These are phyloP conservation scores for Saccostrea glomerata DNA, from an alignment of 1,140 invertebrate genomes.

Conservation along the genomic window DNA sequence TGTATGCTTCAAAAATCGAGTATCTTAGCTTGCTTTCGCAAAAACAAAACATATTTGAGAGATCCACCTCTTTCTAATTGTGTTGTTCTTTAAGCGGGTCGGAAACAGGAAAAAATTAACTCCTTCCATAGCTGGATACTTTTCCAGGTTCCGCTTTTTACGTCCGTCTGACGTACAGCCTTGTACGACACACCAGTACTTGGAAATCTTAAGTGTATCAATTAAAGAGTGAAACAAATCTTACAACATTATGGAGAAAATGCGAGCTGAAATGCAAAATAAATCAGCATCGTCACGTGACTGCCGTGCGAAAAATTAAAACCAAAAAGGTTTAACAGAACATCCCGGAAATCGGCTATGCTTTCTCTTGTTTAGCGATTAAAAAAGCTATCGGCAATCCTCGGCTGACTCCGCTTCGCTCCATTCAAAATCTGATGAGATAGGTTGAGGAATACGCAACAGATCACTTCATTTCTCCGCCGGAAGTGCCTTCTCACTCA, in stretches of 20 bases:
- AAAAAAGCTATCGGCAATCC: too few species aligned
- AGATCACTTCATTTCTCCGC: too few species aligned
- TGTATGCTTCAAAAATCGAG: not conserved
- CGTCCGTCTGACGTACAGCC: conserved; percentile 28
- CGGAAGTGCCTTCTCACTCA: too few species aligned
- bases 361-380: too few species aligned
- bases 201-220: not conserved
- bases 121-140: not conserved
- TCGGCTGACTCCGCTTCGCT: too few species aligned
- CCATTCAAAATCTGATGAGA: too few species aligned
- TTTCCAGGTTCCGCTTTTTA: conserved; percentile 9
- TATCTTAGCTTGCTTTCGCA: not conserved
- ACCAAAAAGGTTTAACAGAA: not conserved
- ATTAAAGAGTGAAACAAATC: too few species aligned
- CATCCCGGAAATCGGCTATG: too few species aligned
- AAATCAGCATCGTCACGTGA: not conserved
- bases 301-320: not conserved
- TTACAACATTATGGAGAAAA: not conserved
- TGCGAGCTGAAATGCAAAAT: not conserved
- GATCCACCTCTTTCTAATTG: conserved; percentile 11
- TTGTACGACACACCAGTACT: conserved; percentile 22
- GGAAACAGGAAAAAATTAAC: not conserved
- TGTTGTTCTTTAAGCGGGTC: not conserved
- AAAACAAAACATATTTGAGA: not conserved
- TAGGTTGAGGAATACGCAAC: too few species aligned